Evolutionary conservation across 2,888 invertebrate species (phyloP).

Genomic region (Philonicus albiceps): DNA sequence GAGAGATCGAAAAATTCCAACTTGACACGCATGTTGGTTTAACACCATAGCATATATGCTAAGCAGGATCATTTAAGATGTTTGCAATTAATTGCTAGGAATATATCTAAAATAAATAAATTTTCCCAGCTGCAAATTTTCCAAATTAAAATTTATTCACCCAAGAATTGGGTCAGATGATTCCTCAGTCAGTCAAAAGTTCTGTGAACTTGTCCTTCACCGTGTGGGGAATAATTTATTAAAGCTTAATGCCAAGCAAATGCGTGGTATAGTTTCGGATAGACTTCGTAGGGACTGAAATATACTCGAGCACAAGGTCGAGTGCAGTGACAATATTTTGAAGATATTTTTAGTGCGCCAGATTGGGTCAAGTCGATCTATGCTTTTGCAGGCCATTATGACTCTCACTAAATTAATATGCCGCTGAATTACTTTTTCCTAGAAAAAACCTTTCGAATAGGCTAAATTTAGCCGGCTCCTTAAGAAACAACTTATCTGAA

Average conservation of each 20-base stretch:
- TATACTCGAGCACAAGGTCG: slow-evolving; percentile 9
- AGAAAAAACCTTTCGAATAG: neutral
- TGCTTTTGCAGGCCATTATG: neutral
- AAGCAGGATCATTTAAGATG: neutral
- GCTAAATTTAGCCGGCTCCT: neutral
- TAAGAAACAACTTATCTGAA: neutral
- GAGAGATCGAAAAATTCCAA: neutral
- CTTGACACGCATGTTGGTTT: neutral
- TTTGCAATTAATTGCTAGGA: neutral
- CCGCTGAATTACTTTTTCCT: neutral
- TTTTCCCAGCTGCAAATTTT: neutral
- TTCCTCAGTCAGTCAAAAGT: neutral
- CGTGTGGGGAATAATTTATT: neutral
- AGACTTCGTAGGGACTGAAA: neutral
- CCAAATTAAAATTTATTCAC: neutral
- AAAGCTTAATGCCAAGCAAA: slow-evolving; percentile 24
- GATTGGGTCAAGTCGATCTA: neutral
- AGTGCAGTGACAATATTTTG: neutral
- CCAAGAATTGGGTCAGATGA: slow-evolving; percentile 2
- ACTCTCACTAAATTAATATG: neutral
- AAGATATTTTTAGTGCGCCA: neutral
- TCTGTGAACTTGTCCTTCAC: slow-evolving; percentile 25
- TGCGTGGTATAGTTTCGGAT: neutral
- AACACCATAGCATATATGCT: neutral
- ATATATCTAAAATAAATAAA: neutral